Evolutionary conservation across 2,797 vertebrate genomes (phyloP).

Genomic region (Sphenodon punctatus): DNA sequence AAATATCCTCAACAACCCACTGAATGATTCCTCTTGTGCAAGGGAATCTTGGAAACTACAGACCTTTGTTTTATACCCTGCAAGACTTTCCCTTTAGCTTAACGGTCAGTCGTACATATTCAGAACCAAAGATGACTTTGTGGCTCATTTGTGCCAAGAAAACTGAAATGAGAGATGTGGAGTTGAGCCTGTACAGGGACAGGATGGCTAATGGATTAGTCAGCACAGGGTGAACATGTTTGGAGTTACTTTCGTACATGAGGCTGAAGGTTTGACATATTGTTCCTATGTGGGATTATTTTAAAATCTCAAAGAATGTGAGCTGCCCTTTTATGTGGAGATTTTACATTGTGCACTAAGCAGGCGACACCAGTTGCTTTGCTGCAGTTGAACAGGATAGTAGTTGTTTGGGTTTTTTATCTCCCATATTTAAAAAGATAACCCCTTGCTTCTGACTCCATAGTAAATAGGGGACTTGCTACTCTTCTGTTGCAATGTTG

Average conservation of each 20-base stretch:
- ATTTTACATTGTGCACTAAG: neutral
- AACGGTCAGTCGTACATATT: neutral
- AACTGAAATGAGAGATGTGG: conserved; percentile 6
- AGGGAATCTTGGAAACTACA: neutral
- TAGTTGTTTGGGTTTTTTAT: too few species aligned
- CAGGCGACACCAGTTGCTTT: too few species aligned
- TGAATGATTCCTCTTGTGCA: neutral
- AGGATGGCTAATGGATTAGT: conserved; percentile 34
- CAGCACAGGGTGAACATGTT: conserved; percentile 30
- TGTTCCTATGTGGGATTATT: conserved; percentile 59
- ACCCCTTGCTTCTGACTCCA: too few species aligned
- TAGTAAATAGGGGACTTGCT: too few species aligned
- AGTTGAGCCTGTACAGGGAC: neutral
- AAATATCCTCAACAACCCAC: neutral
- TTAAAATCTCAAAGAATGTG: conserved; percentile 48
- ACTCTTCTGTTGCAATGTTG: too few species aligned
- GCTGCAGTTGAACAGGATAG: too few species aligned
- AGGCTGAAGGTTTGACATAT: conserved; percentile 15
- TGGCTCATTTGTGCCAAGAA: neutral
- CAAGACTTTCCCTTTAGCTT: neutral
- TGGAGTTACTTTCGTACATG: conserved; percentile 17
- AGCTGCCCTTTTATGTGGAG: neutral
- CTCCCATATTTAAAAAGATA: too few species aligned
- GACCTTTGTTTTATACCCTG: too few species aligned
- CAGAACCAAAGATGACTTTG: neutral